Conservation (phyloP, 1,140 invertebrate genomes). For the Bombyx mandarina region DNA sequence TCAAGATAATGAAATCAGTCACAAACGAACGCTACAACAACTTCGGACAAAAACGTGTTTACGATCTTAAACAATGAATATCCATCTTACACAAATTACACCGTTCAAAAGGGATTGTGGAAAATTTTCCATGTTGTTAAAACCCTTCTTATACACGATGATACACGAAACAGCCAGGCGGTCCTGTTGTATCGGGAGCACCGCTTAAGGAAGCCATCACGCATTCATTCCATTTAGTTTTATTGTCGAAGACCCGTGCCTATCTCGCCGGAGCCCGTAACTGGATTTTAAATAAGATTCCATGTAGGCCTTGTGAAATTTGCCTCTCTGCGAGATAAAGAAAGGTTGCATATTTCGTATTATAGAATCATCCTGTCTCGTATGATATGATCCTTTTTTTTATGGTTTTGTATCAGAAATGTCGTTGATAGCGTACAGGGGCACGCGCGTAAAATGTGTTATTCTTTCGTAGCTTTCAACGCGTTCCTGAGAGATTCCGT, state of each 20-base stretch:
- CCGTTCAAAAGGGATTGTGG: slow-evolving; percentile 5
- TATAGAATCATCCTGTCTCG: slow-evolving; percentile 45
- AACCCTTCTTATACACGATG: slow-evolving; percentile 32
- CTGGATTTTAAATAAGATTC: slow-evolving; percentile 69
- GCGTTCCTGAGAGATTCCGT: slow-evolving; percentile 44
- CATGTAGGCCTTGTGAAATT: slow-evolving; percentile 53
- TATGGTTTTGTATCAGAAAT: slow-evolving; percentile 38
- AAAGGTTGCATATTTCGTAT: slow-evolving; percentile 57
- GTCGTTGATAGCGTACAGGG: slow-evolving; percentile 15
- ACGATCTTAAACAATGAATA: slow-evolving; percentile 14
- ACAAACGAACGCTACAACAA: too few species aligned
- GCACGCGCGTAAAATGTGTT: slow-evolving; percentile 19
- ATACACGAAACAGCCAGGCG: slow-evolving; percentile 37
- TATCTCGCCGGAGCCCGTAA: slow-evolving; percentile 55
- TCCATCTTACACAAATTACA: slow-evolving; percentile 24
- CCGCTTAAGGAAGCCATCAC: slow-evolving; percentile 52
- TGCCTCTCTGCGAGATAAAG: slow-evolving; percentile 58
- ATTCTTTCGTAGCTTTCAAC: slow-evolving; percentile 45
- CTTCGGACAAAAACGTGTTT: background rate
- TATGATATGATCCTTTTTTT: slow-evolving; percentile 47
- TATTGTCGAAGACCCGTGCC: slow-evolving; percentile 62
- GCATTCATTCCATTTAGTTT: slow-evolving; percentile 69
- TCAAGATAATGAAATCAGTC: too few species aligned
- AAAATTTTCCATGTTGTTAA: slow-evolving; percentile 37
- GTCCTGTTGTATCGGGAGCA: slow-evolving; percentile 51